Percentiles rank a stretch among this genome's conserved stretches.
Evolutionary conservation across 2,888 invertebrate genomes (phyloP).

Genomic region (Hydrotaea cyrtoneurina): DNA sequence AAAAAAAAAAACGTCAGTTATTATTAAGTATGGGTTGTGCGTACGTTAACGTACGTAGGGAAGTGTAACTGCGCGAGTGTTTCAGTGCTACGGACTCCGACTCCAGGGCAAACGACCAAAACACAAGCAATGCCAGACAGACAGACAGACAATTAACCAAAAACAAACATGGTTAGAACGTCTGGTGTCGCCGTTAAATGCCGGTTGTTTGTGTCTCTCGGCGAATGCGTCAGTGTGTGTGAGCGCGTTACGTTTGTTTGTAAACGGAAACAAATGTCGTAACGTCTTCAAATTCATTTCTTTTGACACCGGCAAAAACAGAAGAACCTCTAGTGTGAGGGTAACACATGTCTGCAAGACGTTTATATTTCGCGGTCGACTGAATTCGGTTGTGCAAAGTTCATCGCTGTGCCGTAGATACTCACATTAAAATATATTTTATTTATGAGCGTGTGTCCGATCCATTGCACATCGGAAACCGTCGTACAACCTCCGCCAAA

Average conservation of each 20-base stretch:
- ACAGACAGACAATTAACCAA: conserved; percentile 22
- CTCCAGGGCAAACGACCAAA: conserved; percentile 51
- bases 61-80: conserved; percentile 1
- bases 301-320: not conserved
- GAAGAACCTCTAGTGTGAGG: not conserved
- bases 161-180: conserved; percentile 26
- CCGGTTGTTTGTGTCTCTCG: not conserved
- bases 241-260: too few relatives aligned
- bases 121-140: not conserved
- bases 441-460: too few relatives aligned
- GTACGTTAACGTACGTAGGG: not conserved
- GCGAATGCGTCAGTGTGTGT: not conserved
- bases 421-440: not conserved
- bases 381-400: not conserved
- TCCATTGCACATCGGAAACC: too few relatives aligned
- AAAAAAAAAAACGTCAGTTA: conserved; percentile 60
- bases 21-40: conserved; percentile 41
- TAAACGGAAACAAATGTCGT: conserved; percentile 63
- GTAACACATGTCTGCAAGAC: not conserved
- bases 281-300: conserved; percentile 40
- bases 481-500: too few relatives aligned
- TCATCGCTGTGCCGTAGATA: not conserved
- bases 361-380: not conserved
- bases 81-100: conserved; percentile 11
- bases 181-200: conserved; percentile 48